Evolutionary conservation across 2,888 invertebrate species (phyloP).

Genomic region (Timandra comae): DNA sequence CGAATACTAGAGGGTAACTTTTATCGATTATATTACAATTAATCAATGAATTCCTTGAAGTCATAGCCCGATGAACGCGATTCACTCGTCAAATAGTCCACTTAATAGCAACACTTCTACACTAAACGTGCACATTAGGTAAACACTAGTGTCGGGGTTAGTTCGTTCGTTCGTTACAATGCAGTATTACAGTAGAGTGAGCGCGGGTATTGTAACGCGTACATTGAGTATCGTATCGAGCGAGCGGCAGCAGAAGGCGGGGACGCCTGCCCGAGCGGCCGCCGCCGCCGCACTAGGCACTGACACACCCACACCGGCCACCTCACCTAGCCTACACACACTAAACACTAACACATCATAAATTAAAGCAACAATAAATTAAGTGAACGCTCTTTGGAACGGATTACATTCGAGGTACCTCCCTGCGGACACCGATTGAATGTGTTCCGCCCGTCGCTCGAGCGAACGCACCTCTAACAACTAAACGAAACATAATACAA

Average conservation of each 20-base stretch:
- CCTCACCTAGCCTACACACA: conserved; percentile 23
- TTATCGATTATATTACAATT: conserved; percentile 21
- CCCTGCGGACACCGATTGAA: no score
- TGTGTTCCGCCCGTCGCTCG: no score
- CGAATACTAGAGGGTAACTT: conserved; percentile 48
- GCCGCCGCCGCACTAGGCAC: conserved; percentile 22
- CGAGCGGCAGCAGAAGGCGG: no score
- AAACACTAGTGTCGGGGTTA: conserved; percentile 48
- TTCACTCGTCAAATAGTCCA: conserved; percentile 14
- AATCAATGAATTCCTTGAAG: conserved; percentile 46
- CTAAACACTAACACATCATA: conserved; percentile 41
- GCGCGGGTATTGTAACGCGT: conserved; percentile 22
- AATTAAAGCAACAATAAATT: conserved; percentile 67
- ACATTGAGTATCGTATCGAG: no score
- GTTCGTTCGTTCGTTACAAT: conserved; percentile 33
- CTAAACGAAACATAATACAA: no score
- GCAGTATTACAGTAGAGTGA: conserved; percentile 28
- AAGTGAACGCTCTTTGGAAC: conserved; percentile 68
- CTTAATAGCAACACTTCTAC: conserved; percentile 36
- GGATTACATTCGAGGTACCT: conserved; percentile 55
- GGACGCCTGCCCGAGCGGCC: conserved; percentile 50
- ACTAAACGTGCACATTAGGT: conserved; percentile 56
- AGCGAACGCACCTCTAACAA: no score
- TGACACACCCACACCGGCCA: conserved; percentile 21
- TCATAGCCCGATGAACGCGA: conserved; percentile 36